Evolutionary conservation across 2,888 invertebrate species (phyloP), one percentile per base, ranked within the genome.

Genomic region (Graphium colonna): DNA sequence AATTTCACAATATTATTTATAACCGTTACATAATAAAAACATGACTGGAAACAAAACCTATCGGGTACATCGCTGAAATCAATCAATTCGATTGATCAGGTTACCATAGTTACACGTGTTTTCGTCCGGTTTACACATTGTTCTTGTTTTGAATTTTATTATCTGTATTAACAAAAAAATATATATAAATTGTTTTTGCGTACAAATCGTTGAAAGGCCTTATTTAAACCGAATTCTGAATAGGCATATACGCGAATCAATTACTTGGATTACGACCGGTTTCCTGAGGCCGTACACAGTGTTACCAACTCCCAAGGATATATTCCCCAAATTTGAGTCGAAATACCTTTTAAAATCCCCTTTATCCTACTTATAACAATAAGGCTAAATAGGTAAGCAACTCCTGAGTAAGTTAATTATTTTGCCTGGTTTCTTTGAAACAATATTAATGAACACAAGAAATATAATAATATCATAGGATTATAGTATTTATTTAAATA

Each of bases 241-340:
- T 31, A 31, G 5, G 10, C 31, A 31, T 9, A 31, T 10, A 31
- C 31, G 8, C 21, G 42, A 40, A 33, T 38, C 33, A 49, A 49
- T 53, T 40, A 49, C 39, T 40, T 44, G 42, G 28, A 44, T 31
- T 39, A 13, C 44, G 48, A 48, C 53, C 48, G 53, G 48, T 53
- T 38, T 7, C 42, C 21, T 28, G 48, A 49, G 53, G 39, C 48
- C 33, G 41, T 13, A 52, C 36, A 21, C 3, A 21, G 21, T 2
- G 21, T 21, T 21, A 21, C 21, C 21, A 21, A 21, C 21, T 21
- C 5, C 21, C n/a, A n/a, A n/a, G n/a, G n/a, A n/a, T n/a, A n/a
- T n/a, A n/a, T n/a, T n/a, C n/a, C n/a, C n/a, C n/a, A n/a, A n/a
- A n/a, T n/a, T n/a, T n/a, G n/a, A n/a, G n/a, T n/a, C n/a, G n/a